Base-by-base conservation (phyloP, 2,113 vertebrate species). In the Corythornis cristatus region DNA sequence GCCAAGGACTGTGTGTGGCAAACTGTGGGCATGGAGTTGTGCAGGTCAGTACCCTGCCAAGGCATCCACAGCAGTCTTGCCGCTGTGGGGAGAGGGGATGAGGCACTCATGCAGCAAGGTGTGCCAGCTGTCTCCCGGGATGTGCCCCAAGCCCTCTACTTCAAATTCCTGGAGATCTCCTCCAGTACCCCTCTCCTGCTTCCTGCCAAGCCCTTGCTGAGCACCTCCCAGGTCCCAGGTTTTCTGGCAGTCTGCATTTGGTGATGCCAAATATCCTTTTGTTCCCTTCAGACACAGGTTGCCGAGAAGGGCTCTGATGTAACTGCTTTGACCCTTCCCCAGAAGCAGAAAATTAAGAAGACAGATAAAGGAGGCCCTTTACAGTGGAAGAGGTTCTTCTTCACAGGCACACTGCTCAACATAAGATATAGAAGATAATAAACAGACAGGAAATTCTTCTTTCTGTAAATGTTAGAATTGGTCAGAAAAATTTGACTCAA, bases 11-110 rank as follows among this genome's bases (percentile, higher is more conserved):
- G 37, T 1, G 5, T 4, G 2, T 4, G 20, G 66, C 48, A 23
- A 67, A 45, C 15, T 6, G 25, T 0, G 0, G 51, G 11, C 28
- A 1, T 7, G 33, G n/a, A 40, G 7, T 2, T 16, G 35, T 12
- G 17, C 0, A 5, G 25, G 51, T 31, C n/a, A 15, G 56, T 7
- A 8, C 25, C 29, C 29, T 18, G n/a, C n/a, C 50, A 4, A 6
- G 13, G 53, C n/a, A 57, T n/a, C 26, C 68, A 8, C 1, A 0
- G 23, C 54, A 51, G 33, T 48, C 45, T 10, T 9, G 66, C 9
- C 0, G 0, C 26, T 15, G 4, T 1, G 15, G 17, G 33, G 16
- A 83, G 23, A 28, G 28, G 23, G 26, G 11, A 35, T 2, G 4
- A 54, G 70, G 43, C 5, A 3, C 29, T 12, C 28, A 12, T 14